Percentiles rank a stretch among this genome's conserved stretches.
Evolutionary conservation across 2,888 invertebrate species (phyloP).

Genomic region (Limenitis camilla): DNA sequence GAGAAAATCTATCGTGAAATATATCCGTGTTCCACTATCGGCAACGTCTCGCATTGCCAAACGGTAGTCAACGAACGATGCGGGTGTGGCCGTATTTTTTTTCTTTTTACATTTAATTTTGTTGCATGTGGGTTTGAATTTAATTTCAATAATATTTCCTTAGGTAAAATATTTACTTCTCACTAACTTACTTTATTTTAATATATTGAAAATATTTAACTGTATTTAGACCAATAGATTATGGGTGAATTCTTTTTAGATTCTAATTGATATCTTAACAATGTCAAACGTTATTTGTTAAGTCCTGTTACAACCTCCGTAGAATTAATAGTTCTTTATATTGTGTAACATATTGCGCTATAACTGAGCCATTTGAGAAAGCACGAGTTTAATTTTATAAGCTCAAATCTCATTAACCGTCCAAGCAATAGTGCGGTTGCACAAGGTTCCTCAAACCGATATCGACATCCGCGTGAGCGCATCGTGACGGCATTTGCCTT

Average conservation of each 20-base stretch:
- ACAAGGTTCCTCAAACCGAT: conserved; percentile 35
- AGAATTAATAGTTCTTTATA: conserved; percentile 5
- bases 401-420: conserved; percentile 17
- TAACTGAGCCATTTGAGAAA: conserved; percentile 5
- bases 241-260: too few species aligned
- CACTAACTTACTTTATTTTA: too few species aligned
- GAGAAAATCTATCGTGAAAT: conserved; percentile 26
- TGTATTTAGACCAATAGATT: too few species aligned
- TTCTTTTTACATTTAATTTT: neutral
- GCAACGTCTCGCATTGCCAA: conserved; percentile 20
- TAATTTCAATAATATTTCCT: too few species aligned
- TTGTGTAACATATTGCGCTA: conserved; percentile 5
- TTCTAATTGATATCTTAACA: too few species aligned
- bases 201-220: too few species aligned
- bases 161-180: too few species aligned
- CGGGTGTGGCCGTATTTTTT: conserved; percentile 17
- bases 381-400: conserved; percentile 16
- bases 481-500: conserved; percentile 67
- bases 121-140: too few species aligned
- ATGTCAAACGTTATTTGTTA: too few species aligned
- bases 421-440: conserved; percentile 17
- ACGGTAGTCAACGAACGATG: conserved; percentile 17
- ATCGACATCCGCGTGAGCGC: conserved; percentile 38
- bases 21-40: conserved; percentile 23
- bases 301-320: neutral